Conservation (phyloP, 2,888 invertebrate genomes). For the Drosophila anomelani region DNA sequence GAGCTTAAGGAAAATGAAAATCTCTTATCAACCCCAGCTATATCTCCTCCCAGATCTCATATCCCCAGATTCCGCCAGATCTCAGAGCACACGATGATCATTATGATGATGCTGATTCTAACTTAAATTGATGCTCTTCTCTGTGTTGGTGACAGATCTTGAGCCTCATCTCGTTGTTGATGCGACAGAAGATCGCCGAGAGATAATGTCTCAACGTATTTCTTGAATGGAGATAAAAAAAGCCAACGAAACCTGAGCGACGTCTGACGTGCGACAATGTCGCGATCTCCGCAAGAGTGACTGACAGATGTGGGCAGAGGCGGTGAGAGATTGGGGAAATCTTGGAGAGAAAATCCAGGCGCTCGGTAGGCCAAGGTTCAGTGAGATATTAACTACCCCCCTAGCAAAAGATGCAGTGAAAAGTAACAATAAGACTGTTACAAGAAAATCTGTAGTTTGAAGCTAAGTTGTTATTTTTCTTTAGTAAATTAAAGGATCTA, state of each 20-base stretch:
- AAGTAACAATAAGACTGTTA: neutral
- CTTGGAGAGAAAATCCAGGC: constrained; percentile 12
- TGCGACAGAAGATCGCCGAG: constrained; percentile 38
- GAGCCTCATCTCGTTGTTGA: constrained; percentile 43
- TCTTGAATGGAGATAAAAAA: constrained; percentile 62
- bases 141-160: constrained; percentile 63
- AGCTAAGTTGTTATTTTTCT: neutral
- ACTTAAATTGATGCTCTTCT: constrained; percentile 65
- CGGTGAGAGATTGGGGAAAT: constrained; percentile 25
- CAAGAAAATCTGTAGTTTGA: neutral
- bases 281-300: constrained; percentile 56
- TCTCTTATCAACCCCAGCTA: constrained; percentile 80
- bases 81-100: constrained; percentile 49
- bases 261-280: constrained; percentile 70
- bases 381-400: constrained; percentile 13
- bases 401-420: neutral
- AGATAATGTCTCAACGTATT: constrained; percentile 63
- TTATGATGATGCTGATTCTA: constrained; percentile 58
- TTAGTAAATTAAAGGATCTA: neutral
- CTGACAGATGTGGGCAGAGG: constrained; percentile 28
- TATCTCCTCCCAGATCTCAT: constrained; percentile 69
- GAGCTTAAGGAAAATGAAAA: constrained; percentile 59
- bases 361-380: constrained; percentile 64
- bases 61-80: constrained; percentile 33
- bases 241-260: constrained; percentile 45